Evolutionary conservation across 2,113 vertebrate genomes (phyloP), one percentile per base, ranked within the genome.

Genomic region (Zapornia atra): DNA sequence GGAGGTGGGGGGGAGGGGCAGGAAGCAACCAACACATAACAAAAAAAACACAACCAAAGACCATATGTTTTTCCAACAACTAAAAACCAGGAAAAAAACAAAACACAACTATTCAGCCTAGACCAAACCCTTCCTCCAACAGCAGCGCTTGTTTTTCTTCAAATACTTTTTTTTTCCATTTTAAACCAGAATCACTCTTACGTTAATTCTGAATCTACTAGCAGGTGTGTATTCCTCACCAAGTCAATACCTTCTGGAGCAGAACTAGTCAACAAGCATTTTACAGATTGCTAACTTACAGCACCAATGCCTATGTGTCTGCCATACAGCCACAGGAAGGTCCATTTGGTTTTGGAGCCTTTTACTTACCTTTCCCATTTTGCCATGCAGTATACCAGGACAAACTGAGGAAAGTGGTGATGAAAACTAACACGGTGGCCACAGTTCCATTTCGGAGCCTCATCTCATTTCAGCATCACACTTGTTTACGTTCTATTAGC

Each of bases 381-480:
- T 99, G 99, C 99, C 99, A 99, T 11, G 99, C 99, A 75, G 99
- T 99, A 90, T 99, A 99, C 99, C 99, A 99, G 79, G 99, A 99
- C 94, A 99, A 97, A 97, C 99, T 99, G 93, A 99, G 99, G 98
- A 99, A 99, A 26, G 99, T 99, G 68, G 99, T 99, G 98, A 99
- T 98, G 98, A 99, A 99, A 80, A 99, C 98, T 97, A 99, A 98
- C 88, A 98, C 98, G 89, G 99, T 99, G 98, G 99, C 99, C 97
- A 99, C 98, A 99, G 99, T 99, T 99, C 99, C 99, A 99, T 99
- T 98, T 98, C 99, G 99, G 99, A 99, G 99, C 99, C 99, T 99
- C 99, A 99, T 99, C 98, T 99, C 99, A 99, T 99, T 99, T 98
- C 99, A 99, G 97, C 99, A 99, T 98, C 98, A 98, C 98, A 98